Base-by-base conservation (phyloP, 2,888 invertebrate species). In the Lasioglossum figueresi region DNA sequence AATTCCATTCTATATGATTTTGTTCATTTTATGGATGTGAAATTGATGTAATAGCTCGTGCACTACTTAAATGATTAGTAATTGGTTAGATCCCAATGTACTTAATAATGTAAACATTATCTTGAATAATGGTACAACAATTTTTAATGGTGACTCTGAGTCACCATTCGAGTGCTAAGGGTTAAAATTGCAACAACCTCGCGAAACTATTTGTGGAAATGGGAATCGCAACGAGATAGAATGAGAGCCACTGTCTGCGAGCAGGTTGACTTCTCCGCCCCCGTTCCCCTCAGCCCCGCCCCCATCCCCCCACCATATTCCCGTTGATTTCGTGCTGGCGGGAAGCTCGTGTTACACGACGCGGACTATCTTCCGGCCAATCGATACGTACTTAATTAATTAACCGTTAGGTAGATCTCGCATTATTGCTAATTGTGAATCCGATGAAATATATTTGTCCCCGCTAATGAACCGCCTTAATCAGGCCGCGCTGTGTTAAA, bases 331-430 rank as follows among this genome's bases (percentile, higher is more conserved):
- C 85, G 84, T 91, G 90, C 86, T 87, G 88, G 85, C 88, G 82
- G 82, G 85, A 81, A 86, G 90, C 91, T 93, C 92, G 84, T 89
- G 93, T 93, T 93, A 93, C 93, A 93, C 92, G 93, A 88, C 89
- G 93, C 91, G 86, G 85, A 87, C 88, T 92, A 92, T 92, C 92
- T 91, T 88, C 82, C 79, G 84, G 83, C 89, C 92, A 92, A 94
- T 94, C 93, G 93, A 94, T 94, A 93, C 88, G 85, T 91, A 92
- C 92, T 94, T 94, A 93, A 94, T 94, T 94, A 94, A 94, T 94
- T 93, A 92, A 92, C 86, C 83, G 78, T 72, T 76, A 80, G 79
- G 81, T 83, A 76, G 79, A 81, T 75, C 63, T 56, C 70, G 56
- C 76, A 83, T 90, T 90, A 86, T 88, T 89, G 80, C 79, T 88